These are phyloP conservation scores for Rhynchomys soricoides DNA, from an alignment of 2,113 vertebrate genomes.

Conservation along the genomic window DNA sequence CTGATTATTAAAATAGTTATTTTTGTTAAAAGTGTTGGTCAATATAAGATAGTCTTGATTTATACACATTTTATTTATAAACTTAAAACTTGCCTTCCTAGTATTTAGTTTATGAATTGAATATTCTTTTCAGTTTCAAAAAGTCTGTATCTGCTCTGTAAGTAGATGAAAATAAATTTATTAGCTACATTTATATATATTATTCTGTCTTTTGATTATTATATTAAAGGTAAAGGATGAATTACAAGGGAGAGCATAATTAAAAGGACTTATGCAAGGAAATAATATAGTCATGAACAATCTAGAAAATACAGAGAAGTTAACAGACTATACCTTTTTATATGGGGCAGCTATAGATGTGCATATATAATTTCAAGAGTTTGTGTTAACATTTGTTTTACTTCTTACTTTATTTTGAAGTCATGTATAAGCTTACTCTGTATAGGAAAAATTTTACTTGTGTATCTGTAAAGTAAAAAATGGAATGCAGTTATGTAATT, in stretches of 20 bases:
- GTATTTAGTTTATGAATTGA: constrained; percentile 21
- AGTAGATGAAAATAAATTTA: background rate
- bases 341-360: background rate
- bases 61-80: constrained; percentile 34
- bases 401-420: background rate
- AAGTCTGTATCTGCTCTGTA: background rate
- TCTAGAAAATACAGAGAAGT: constrained; percentile 32
- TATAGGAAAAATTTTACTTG: constrained; percentile 19
- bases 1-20: too few relatives aligned
- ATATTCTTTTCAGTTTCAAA: constrained; percentile 44
- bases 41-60: constrained; percentile 23
- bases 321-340: background rate
- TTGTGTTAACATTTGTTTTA: constrained; percentile 42
- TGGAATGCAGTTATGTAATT: background rate
- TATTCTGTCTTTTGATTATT: background rate
- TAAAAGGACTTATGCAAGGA: background rate
- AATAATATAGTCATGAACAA: constrained; percentile 46
- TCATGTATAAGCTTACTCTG: background rate
- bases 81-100: constrained; percentile 33
- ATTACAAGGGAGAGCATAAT: background rate
- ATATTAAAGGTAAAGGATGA: background rate
- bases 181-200: background rate
- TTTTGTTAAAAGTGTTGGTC: background rate
- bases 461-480: background rate
- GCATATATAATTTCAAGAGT: background rate